Evolutionary conservation across 2,888 invertebrate species (phyloP).

Genomic region (Amblyjoppa fuscipennis): DNA sequence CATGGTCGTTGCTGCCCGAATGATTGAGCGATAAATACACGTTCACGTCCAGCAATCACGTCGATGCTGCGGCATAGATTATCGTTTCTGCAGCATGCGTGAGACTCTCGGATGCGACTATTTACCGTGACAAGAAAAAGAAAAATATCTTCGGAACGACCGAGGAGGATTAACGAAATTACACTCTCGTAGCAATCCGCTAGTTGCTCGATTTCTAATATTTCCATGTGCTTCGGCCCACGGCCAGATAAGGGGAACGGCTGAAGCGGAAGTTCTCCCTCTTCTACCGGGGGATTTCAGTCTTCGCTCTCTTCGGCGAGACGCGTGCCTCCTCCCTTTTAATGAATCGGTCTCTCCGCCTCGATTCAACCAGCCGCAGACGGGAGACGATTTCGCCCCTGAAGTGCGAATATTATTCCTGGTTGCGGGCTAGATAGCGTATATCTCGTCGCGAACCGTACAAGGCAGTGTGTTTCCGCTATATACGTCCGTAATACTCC

Average conservation of each 20-base stretch:
- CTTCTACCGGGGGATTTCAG: too few species aligned
- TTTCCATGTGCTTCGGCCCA: not conserved
- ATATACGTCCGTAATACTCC: not conserved
- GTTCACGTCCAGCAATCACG: slow-evolving; percentile 2
- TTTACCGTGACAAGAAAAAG: not conserved
- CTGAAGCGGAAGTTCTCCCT: not conserved
- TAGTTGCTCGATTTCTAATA: not conserved
- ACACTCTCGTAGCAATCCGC: not conserved
- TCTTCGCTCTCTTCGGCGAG: not conserved
- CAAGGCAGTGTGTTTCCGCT: not conserved
- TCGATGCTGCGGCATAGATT: slow-evolving; percentile 4
- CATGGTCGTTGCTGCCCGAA: not conserved
- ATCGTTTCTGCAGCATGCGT: not conserved
- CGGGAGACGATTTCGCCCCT: not conserved
- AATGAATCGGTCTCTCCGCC: not conserved
- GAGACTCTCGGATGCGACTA: not conserved
- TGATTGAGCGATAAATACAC: slow-evolving; percentile 27
- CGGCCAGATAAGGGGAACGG: not conserved
- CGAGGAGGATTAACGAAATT: not conserved
- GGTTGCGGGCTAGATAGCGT: not conserved
- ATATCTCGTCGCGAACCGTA: not conserved
- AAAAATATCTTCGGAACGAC: not conserved
- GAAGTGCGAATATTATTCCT: slow-evolving; percentile 17
- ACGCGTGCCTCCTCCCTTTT: not conserved
- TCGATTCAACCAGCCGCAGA: not conserved